phyloP scores from a whole-genome alignment of 1,140 invertebrate genomes.

The Microplitis demolitor region DNA sequence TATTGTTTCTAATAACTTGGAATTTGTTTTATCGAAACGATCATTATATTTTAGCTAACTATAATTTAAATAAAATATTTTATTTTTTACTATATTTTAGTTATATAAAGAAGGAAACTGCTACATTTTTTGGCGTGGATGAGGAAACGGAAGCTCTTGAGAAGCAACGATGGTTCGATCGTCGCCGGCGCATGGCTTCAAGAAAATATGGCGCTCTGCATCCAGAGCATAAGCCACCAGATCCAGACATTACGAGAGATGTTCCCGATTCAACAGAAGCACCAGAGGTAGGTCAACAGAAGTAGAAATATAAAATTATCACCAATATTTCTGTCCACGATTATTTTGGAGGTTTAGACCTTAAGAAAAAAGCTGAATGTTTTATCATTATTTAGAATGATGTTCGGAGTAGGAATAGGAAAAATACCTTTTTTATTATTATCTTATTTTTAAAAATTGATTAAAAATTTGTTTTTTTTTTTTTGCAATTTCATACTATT shows the following conservation, averaged over 20 bases:
- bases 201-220: constrained; percentile 71
- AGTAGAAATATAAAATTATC: no score
- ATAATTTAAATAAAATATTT: background rate
- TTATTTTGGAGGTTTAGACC: no score
- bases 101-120: constrained; percentile 77
- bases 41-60: background rate
- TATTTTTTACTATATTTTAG: constrained; percentile 41
- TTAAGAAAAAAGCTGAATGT: no score
- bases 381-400: no score
- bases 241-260: constrained; percentile 67
- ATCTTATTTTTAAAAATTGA: no score
- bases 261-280: constrained; percentile 56
- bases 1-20: no score
- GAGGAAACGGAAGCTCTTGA: constrained; percentile 73
- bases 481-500: no score
- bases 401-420: no score
- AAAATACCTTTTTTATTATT: no score
- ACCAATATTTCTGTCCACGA: no score
- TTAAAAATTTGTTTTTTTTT: no score
- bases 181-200: constrained; percentile 74
- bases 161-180: constrained; percentile 74
- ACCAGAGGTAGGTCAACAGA: constrained; percentile 45
- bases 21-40: no score
- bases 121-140: constrained; percentile 79
- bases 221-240: constrained; percentile 64